Percentiles rank a stretch among this genome's conserved stretches.
phyloP scores from a whole-genome alignment of 2,797 vertebrate genomes.

The Calcarius lapponicus region DNA sequence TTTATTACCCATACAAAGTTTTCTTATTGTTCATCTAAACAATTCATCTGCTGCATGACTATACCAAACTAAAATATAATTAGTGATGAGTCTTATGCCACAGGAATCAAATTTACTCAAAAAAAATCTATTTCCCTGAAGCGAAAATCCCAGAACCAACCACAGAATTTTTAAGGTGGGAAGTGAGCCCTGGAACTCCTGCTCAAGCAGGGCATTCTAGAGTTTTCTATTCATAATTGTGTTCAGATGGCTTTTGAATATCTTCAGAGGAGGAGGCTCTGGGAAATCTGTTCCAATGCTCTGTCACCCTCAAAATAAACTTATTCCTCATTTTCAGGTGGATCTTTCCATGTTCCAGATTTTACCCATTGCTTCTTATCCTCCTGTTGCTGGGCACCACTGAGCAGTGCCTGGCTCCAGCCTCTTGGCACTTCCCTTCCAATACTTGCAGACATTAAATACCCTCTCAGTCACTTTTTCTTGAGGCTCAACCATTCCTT shows the following conservation, averaged over 20 bases:
- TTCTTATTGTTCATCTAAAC: conserved; percentile 20
- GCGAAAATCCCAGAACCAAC: neutral
- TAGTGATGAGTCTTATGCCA: neutral
- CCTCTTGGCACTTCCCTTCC: neutral
- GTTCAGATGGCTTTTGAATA: neutral
- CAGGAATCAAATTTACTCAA: conserved; percentile 13
- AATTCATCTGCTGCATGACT: conserved; percentile 7
- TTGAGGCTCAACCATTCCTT: neutral
- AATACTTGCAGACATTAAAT: neutral
- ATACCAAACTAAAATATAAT: conserved; percentile 38
- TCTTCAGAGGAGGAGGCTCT: neutral
- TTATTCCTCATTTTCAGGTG: neutral
- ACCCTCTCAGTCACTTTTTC: neutral
- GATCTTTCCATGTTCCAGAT: fast-evolving
- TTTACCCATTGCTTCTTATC: neutral
- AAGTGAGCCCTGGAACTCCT: neutral
- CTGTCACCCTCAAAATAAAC: neutral
- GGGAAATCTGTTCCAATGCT: neutral
- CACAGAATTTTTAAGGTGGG: neutral
- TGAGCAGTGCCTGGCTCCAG: neutral
- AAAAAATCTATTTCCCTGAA: conserved; percentile 16
- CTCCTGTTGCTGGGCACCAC: neutral
- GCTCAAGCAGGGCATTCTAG: fast-evolving
- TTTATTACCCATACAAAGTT: neutral
- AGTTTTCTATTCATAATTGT: neutral